phyloP scores from a whole-genome alignment of 2,113 vertebrate species.

The Dinomys branickii region DNA sequence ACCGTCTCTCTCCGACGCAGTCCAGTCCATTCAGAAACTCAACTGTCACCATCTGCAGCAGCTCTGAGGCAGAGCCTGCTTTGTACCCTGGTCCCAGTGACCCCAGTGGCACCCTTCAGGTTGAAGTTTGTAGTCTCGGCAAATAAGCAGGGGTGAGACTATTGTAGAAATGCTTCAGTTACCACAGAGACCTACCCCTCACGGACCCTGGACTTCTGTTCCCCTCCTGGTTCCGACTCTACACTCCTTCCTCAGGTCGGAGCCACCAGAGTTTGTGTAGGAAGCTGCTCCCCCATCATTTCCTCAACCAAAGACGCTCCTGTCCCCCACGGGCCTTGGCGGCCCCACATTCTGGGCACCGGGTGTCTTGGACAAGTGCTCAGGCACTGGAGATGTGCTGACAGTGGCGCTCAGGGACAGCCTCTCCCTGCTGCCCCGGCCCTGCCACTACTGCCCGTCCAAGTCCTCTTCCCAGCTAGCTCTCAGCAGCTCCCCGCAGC shows the following conservation, averaged over 20 bases:
- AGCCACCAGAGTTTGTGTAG: not conserved
- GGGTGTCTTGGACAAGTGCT: not conserved
- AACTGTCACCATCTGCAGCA: not conserved
- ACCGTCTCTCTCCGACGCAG: not conserved
- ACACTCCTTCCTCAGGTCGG: not conserved
- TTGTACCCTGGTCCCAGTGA: not conserved
- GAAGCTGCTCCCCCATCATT: not conserved
- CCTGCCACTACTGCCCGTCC: too few relatives aligned
- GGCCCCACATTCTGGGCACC: too few relatives aligned
- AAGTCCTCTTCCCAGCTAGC: not conserved
- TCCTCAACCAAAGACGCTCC: not conserved
- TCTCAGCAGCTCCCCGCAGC: not conserved
- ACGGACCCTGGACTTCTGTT: not conserved
- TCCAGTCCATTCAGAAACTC: not conserved
- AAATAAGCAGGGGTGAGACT: not conserved
- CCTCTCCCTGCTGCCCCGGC: not conserved
- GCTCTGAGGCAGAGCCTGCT: not conserved
- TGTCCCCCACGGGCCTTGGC: not conserved
- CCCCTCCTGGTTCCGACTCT: not conserved
- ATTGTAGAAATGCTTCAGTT: slow-evolving; percentile 1
- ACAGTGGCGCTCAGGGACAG: not conserved
- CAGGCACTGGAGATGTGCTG: not conserved
- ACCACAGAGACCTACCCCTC: not conserved
- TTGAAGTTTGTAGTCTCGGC: not conserved
- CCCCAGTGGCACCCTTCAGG: not conserved